Evolutionary conservation across 2,888 invertebrate species (phyloP).

Genomic region (Eupsilia transversa): DNA sequence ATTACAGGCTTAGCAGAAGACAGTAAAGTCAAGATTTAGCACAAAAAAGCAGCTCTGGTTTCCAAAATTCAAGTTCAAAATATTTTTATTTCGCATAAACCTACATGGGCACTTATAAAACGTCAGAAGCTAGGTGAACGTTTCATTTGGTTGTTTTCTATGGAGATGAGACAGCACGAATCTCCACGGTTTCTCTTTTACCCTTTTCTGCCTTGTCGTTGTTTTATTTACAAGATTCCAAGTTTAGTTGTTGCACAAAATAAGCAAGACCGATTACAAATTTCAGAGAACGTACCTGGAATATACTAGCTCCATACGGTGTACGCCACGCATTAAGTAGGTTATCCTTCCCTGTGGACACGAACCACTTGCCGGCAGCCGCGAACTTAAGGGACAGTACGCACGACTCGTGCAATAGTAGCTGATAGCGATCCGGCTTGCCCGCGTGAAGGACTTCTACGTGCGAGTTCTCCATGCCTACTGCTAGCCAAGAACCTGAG

Average conservation of each 20-base stretch:
- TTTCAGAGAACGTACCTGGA: slow-evolving; percentile 93
- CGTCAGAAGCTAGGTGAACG: too few species aligned
- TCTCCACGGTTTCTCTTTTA: neutral
- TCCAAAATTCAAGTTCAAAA: neutral
- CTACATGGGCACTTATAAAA: neutral
- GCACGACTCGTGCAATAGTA: slow-evolving; percentile 98
- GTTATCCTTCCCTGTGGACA: slow-evolving; percentile 99
- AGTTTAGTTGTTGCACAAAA: neutral
- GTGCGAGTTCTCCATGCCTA: slow-evolving; percentile 99
- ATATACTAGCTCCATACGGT: slow-evolving; percentile 99
- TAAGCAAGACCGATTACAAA: neutral
- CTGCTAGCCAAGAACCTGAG: slow-evolving; percentile 97
- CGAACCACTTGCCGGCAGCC: slow-evolving; percentile 99
- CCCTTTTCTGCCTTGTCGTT: neutral
- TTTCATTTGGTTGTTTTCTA: neutral
- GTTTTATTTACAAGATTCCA: neutral
- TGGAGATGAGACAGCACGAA: neutral
- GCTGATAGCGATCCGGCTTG: slow-evolving; percentile 98
- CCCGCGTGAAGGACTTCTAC: slow-evolving; percentile 98
- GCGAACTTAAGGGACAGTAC: slow-evolving; percentile 99
- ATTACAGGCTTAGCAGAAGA: neutral
- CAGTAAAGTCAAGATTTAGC: neutral
- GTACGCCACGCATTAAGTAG: slow-evolving; percentile 99
- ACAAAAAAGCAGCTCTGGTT: neutral
- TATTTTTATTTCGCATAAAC: neutral